These are phyloP conservation scores for Platypus cylindrus DNA, from an alignment of 2,888 invertebrate species.

Conservation along the genomic window DNA sequence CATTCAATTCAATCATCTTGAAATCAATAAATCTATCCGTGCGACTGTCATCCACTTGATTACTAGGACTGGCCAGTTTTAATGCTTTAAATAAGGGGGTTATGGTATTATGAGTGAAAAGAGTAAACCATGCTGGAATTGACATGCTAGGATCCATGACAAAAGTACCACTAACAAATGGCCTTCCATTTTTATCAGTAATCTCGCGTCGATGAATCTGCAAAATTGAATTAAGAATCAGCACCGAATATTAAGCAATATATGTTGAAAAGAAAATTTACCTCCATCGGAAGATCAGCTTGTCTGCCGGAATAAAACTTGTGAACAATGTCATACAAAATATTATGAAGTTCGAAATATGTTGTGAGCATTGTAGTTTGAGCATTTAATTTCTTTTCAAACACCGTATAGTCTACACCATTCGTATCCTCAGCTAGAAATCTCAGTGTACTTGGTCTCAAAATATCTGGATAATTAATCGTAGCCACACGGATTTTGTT, in stretches of 20 bases:
- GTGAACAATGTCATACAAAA: conserved; percentile 36
- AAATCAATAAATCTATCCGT: conserved; percentile 39
- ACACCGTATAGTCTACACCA: conserved; percentile 39
- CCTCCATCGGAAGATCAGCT: conserved; percentile 37
- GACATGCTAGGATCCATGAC: conserved; percentile 40
- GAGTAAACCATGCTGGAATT: conserved; percentile 39
- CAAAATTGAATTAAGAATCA: conserved; percentile 13
- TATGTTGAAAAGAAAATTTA: conserved; percentile 15
- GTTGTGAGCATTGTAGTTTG: conserved; percentile 39
- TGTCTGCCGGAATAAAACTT: conserved; percentile 37
- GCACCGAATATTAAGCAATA: not conserved
- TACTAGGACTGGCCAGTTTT: conserved; percentile 39
- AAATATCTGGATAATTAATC: conserved; percentile 41
- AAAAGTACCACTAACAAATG: conserved; percentile 41
- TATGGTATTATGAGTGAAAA: conserved; percentile 41
- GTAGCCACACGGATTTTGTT: conserved; percentile 40
- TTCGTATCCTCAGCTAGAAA: conserved; percentile 35
- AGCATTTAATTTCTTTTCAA: conserved; percentile 41
- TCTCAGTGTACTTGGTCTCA: conserved; percentile 35
- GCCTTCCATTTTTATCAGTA: conserved; percentile 35
- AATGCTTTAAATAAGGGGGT: conserved; percentile 40
- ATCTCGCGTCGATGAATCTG: conserved; percentile 40
- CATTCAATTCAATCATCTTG: conserved; percentile 39
- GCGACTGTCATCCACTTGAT: conserved; percentile 34
- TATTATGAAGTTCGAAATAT: conserved; percentile 40